A percentile compares a stretch with the other conserved stretches of the same genome.
These are phyloP conservation scores for Calameuta pallipes DNA, from an alignment of 2,888 invertebrate genomes.

Conservation along the genomic window DNA sequence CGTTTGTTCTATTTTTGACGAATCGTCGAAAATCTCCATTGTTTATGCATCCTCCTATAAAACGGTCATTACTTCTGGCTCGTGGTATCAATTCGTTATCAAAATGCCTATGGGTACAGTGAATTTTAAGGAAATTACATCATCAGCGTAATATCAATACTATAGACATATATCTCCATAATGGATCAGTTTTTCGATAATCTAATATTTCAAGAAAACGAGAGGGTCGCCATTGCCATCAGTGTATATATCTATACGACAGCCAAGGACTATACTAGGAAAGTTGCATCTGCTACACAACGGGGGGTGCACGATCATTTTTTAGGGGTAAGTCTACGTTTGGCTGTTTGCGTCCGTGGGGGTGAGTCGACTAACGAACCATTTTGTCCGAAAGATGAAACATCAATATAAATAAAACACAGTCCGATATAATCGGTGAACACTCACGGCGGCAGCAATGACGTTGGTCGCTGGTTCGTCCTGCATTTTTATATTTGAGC, in stretches of 20 bases:
- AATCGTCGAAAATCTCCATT: not conserved
- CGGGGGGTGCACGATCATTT: slow-evolving; percentile 60
- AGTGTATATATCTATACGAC: slow-evolving; percentile 32
- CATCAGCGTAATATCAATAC: slow-evolving; percentile 17
- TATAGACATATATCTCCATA: slow-evolving; percentile 31
- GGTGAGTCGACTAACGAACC: slow-evolving; percentile 40
- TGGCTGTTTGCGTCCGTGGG: not conserved
- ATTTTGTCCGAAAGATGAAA: slow-evolving; percentile 36
- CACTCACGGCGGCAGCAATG: not conserved
- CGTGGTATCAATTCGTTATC: not conserved
- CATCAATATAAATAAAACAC: slow-evolving; percentile 6
- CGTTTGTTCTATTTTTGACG: not conserved
- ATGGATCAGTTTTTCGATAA: slow-evolving; percentile 28
- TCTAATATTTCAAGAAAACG: slow-evolving; percentile 27
- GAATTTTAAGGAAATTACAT: not conserved
- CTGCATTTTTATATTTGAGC: not conserved
- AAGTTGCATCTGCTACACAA: slow-evolving; percentile 61
- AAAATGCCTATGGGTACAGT: not conserved
- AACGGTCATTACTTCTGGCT: not conserved
- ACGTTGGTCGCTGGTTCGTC: not conserved
- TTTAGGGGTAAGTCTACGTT: slow-evolving; percentile 53
- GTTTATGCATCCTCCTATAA: not conserved
- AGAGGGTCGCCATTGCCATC: slow-evolving; percentile 7
- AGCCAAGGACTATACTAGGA: slow-evolving; percentile 30
- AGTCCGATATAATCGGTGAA: slow-evolving; percentile 1